Evolutionary conservation across 2,113 vertebrate genomes (phyloP).

Genomic region (Pluvianellus socialis): DNA sequence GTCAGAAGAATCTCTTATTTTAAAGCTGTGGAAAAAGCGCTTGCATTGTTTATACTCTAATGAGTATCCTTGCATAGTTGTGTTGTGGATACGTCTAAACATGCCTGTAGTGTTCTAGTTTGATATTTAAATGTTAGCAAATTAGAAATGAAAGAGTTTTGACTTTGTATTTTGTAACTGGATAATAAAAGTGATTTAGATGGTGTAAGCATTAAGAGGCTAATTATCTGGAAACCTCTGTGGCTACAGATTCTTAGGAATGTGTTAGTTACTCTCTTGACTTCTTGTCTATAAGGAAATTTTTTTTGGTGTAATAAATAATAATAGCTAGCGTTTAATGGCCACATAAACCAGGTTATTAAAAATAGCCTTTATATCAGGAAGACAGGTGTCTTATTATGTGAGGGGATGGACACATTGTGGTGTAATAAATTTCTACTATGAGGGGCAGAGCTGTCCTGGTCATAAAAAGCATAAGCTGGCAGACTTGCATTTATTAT

Average conservation of each 20-base stretch:
- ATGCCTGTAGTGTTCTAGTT: background rate
- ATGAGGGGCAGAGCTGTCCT: background rate
- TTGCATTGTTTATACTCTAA: background rate
- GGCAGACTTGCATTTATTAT: background rate
- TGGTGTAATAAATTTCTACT: background rate
- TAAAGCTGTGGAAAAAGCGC: background rate
- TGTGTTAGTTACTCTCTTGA: background rate
- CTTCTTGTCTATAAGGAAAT: background rate
- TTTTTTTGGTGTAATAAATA: background rate
- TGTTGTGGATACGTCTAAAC: background rate
- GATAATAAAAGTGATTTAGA: background rate
- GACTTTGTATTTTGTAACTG: background rate
- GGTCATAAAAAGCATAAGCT: background rate
- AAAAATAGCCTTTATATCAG: background rate
- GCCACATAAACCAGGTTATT: background rate
- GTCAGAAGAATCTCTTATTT: background rate
- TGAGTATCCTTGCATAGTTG: background rate
- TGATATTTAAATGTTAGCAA: constrained; percentile 23
- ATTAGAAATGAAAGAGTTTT: background rate
- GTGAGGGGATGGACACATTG: background rate
- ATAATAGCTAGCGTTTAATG: background rate
- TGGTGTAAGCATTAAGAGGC: background rate
- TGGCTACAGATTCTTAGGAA: background rate
- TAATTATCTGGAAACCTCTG: background rate
- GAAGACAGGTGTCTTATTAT: background rate